Evolutionary conservation across 2,797 vertebrate species (phyloP), one percentile per base, ranked within the genome.

Genomic region (Bovichtus diacanthus): DNA sequence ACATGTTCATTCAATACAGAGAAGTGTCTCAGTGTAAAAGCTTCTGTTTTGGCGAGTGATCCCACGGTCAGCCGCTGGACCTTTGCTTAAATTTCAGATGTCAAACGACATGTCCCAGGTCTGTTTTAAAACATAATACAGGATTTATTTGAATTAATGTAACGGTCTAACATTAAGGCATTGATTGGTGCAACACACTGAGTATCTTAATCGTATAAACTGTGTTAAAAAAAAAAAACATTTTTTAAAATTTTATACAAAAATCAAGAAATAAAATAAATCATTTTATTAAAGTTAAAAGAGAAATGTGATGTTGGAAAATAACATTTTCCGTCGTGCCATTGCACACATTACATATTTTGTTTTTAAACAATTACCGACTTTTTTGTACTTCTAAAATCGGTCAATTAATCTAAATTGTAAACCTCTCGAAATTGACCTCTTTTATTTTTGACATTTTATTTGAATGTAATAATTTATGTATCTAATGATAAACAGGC

Each of bases 21-120:
- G 49, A 65, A 86, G 68, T 60, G 75, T 67, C 13, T 78, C 67
- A 62, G 77, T 83, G 80, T 82, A 62, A 65, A 81, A 66, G 61
- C 83, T 65, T 53, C 73, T 85, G 74, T 79, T 86, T 55, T 74
- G 67, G 69, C 53, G n/a, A 76, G 58, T 73, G 70, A 66, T 58
- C 58, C 25, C 64, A 73, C 67, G 43, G 61, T 80, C 81, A 79
- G 58, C 55, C 61, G 66, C 65, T 70, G 67, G 70, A 80, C 29
- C 36, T 79, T 23, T 59, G 41, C 43, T 76, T 66, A 64, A 27
- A 76, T 80, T 44, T 81, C 47, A 81, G 21, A 78, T 31, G 43
- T 58, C 43, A 65, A 31, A 61, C 18, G 34, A 21, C 70, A 70
- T 56, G 12, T 53, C 1, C 2, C 31, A 10, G 55, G 19, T 68